Evolutionary conservation across 2,113 vertebrate species (phyloP).

Genomic region (Scatophagus argus): DNA sequence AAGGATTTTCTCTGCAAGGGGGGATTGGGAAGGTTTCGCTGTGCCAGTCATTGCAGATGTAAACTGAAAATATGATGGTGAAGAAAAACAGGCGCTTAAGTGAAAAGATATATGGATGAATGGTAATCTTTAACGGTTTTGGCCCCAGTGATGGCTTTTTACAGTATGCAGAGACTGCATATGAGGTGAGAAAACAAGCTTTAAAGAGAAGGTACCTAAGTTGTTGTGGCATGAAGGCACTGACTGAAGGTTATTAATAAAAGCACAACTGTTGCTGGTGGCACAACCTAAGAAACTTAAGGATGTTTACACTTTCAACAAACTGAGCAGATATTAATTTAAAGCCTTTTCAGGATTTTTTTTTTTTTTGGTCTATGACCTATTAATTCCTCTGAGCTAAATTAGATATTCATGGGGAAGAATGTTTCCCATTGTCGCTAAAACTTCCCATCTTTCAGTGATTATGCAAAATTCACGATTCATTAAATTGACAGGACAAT

Average conservation of each 20-base stretch:
- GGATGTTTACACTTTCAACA: constrained; percentile 14
- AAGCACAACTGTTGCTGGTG: constrained; percentile 25
- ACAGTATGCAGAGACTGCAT: constrained; percentile 9
- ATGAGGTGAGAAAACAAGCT: constrained; percentile 36
- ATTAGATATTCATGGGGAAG: constrained; percentile 42
- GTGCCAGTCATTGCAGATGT: constrained; percentile 46
- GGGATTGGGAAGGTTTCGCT: constrained; percentile 29
- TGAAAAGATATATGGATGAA: constrained; percentile 41
- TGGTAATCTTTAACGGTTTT: constrained; percentile 36
- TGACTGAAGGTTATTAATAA: constrained; percentile 16
- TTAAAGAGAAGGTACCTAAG: constrained; percentile 24
- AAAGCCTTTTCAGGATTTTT: constrained; percentile 8
- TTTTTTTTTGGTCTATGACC: constrained; percentile 19
- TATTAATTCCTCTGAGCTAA: constrained; percentile 28
- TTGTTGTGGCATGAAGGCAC: neutral
- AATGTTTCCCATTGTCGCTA: constrained; percentile 42
- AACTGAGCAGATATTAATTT: constrained; percentile 6
- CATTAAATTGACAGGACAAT: constrained; percentile 49
- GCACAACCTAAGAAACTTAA: neutral
- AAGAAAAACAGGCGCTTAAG: constrained; percentile 34
- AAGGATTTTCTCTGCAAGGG: constrained; percentile 53
- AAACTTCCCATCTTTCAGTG: constrained; percentile 40
- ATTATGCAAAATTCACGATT: constrained; percentile 58
- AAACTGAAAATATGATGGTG: constrained; percentile 55
- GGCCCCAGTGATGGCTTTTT: constrained; percentile 8